Percentiles rank a stretch among this genome's conserved stretches.
Conservation (phyloP, 2,113 vertebrate genomes). For the Myotis davidii region DNA sequence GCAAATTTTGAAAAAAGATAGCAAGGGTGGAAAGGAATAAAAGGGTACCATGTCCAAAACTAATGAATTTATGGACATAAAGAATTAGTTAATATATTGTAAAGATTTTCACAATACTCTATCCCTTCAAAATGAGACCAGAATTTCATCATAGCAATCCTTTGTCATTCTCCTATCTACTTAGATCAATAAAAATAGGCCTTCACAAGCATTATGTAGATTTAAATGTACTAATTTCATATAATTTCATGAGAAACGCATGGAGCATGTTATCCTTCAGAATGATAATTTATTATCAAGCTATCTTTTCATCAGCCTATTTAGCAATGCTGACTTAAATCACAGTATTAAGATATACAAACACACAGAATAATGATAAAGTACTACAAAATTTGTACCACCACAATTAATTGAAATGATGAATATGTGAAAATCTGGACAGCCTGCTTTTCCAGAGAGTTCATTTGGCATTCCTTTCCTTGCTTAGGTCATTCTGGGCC, state of each 20-base stretch:
- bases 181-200: constrained; percentile 38
- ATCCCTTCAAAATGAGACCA: not conserved
- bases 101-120: constrained; percentile 29
- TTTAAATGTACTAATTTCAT: constrained; percentile 48
- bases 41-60: not conserved
- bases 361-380: not conserved
- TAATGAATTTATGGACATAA: not conserved
- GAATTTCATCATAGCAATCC: constrained; percentile 40
- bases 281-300: constrained; percentile 18
- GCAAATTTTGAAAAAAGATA: not conserved
- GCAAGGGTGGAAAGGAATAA: not conserved
- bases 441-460: not conserved
- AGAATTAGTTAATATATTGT: constrained; percentile 13
- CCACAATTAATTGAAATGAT: not conserved
- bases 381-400: not conserved
- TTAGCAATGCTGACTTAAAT: not conserved
- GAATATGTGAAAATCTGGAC: not conserved
- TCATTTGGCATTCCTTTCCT: not conserved
- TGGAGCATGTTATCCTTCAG: not conserved
- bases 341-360: not conserved
- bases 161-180: not conserved
- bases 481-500: not conserved
- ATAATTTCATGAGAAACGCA: constrained; percentile 39
- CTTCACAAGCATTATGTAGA: not conserved
- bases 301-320: not conserved